Percentiles rank a stretch among this genome's conserved stretches.
Conservation (phyloP, 2,888 invertebrate species). For the Serrognathus titanus region DNA sequence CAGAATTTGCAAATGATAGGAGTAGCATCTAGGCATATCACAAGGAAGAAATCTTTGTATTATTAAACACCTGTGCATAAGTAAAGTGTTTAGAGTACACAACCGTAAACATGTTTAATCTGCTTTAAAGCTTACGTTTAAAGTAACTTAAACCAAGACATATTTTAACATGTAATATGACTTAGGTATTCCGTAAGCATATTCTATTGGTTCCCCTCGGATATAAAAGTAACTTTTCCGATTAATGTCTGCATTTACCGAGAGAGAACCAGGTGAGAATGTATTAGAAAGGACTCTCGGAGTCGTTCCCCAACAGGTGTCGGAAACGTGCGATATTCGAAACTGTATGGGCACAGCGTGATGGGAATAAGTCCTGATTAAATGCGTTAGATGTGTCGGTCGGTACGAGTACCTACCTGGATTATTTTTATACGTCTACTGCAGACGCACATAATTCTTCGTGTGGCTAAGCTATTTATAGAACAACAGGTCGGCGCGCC, state of each 20-base stretch:
- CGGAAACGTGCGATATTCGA: neutral
- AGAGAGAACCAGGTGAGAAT: neutral
- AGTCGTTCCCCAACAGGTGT: neutral
- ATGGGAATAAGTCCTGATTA: neutral
- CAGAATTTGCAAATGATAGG: too few species aligned
- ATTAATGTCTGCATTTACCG: neutral
- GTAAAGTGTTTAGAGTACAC: too few species aligned
- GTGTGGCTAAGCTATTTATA: conserved; percentile 13
- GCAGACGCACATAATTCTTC: conserved; percentile 1
- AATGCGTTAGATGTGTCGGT: neutral
- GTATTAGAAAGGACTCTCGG: neutral
- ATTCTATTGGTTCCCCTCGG: too few species aligned
- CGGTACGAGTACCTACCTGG: neutral
- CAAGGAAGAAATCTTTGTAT: too few species aligned
- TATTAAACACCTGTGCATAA: too few species aligned
- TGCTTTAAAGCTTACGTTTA: too few species aligned
- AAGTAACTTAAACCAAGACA: too few species aligned
- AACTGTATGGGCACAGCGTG: neutral
- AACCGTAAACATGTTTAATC: too few species aligned
- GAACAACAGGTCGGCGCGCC: conserved; percentile 15
- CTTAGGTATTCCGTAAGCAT: too few species aligned
- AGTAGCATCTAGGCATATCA: too few species aligned
- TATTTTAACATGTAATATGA: too few species aligned
- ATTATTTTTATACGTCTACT: neutral
- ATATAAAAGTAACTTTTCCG: neutral